A percentile compares a stretch with the other conserved stretches of the same genome.
phyloP scores from a whole-genome alignment of 2,888 invertebrate species.

The Lysandra coridon region DNA sequence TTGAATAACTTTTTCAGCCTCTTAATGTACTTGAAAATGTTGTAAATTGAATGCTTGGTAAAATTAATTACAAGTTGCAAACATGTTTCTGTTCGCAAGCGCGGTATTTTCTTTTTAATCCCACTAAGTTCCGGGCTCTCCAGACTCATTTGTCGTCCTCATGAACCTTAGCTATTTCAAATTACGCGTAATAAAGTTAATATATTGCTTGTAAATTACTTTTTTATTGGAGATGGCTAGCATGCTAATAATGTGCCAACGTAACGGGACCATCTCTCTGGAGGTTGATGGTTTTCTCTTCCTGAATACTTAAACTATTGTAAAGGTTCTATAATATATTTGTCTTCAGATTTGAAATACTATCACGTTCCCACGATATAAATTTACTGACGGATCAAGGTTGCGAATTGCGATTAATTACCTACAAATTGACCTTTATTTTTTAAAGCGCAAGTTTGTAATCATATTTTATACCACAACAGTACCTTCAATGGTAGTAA shows the following conservation, averaged over 20 bases:
- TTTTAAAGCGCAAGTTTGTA: neutral
- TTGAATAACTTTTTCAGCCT: neutral
- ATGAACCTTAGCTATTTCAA: conserved; percentile 1
- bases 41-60: neutral
- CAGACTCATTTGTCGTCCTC: conserved; percentile 2
- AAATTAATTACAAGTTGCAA: neutral
- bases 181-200: conserved; percentile 4
- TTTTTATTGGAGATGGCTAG: conserved; percentile 34
- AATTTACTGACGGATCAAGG: conserved; percentile 29
- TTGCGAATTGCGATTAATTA: conserved; percentile 25
- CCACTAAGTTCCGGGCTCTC: neutral
- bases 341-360: conserved; percentile 19
- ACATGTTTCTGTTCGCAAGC: neutral
- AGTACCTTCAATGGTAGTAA: neutral
- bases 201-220: conserved; percentile 10
- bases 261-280: conserved; percentile 54
- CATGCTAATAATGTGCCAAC: conserved; percentile 19
- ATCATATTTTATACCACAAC: neutral
- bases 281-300: conserved; percentile 45
- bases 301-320: conserved; percentile 35
- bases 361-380: conserved; percentile 29
- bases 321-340: conserved; percentile 19
- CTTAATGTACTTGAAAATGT: conserved; percentile 5
- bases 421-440: conserved; percentile 8
- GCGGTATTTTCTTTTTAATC: neutral